These are phyloP conservation scores for Heterocephalus glaber DNA, from an alignment of 2,113 vertebrate genomes.

Conservation along the genomic window DNA sequence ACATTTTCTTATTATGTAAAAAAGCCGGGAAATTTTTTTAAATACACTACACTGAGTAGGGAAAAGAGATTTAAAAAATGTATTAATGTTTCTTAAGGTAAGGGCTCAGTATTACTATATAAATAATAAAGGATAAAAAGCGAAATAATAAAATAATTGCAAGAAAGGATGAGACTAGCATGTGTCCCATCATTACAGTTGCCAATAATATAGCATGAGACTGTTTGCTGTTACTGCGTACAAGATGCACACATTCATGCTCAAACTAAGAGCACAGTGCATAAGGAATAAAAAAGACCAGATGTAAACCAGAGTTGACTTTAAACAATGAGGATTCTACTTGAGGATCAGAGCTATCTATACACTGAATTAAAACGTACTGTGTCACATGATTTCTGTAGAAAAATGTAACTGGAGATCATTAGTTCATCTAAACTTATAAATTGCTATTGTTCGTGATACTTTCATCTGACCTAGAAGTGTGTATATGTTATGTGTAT, in stretches of 20 bases:
- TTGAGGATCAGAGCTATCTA: neutral
- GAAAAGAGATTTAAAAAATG: neutral
- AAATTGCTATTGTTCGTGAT: neutral
- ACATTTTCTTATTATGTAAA: neutral
- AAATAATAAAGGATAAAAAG: conserved; percentile 31
- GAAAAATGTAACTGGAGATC: neutral
- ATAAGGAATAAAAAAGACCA: neutral
- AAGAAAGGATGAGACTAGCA: neutral
- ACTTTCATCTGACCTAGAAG: neutral
- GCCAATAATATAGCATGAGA: neutral
- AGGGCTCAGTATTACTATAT: neutral
- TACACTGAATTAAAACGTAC: neutral
- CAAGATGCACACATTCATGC: neutral
- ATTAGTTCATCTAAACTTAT: neutral
- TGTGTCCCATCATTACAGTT: neutral
- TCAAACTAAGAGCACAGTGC: neutral
- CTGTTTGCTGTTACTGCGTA: neutral
- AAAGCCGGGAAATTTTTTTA: neutral
- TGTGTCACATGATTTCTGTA: neutral
- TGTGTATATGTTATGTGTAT: neutral
- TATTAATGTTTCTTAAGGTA: neutral
- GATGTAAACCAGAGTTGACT: neutral
- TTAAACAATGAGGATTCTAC: neutral
- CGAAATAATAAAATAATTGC: neutral
- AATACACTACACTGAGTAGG: neutral